phyloP scores from a whole-genome alignment of 64 coral and sea anemone species.

The Porites australiensis region DNA sequence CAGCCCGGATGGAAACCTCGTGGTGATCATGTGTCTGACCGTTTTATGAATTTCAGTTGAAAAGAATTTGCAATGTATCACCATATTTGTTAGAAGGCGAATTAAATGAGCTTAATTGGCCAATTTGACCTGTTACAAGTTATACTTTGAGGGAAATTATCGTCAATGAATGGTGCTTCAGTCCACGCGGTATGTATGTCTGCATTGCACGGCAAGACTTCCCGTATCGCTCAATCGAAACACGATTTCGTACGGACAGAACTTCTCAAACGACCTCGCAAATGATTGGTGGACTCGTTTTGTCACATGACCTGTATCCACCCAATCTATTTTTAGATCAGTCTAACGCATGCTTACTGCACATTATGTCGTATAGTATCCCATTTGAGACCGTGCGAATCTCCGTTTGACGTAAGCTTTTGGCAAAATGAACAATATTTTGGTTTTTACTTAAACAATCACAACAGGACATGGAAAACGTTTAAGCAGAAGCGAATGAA shows the following conservation, averaged over 20 bases:
- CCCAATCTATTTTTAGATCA: constrained; percentile 62
- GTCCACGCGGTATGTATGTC: too few species aligned
- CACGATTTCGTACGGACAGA: background rate
- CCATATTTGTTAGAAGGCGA: background rate
- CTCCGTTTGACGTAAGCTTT: background rate
- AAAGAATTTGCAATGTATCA: too few species aligned
- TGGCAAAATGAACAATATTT: background rate
- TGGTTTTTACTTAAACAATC: background rate
- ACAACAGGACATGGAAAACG: background rate
- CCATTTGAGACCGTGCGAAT: background rate
- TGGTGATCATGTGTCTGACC: too few species aligned
- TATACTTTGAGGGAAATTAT: background rate
- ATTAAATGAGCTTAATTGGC: background rate
- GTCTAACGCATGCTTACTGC: constrained; percentile 13
- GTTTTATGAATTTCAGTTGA: too few species aligned
- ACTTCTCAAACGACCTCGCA: constrained; percentile 5
- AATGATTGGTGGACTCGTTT: constrained; percentile 6
- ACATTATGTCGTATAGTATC: background rate
- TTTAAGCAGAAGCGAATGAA: background rate
- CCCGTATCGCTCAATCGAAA: too few species aligned
- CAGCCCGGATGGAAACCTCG: too few species aligned
- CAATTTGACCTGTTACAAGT: background rate
- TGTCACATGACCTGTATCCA: constrained; percentile 31
- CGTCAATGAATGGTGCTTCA: too few species aligned
- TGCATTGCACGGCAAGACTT: too few species aligned